Percentiles rank a stretch among this genome's conserved stretches.
Evolutionary conservation across 2,113 vertebrate genomes (phyloP).

Genomic region (Blennius ocellaris): DNA sequence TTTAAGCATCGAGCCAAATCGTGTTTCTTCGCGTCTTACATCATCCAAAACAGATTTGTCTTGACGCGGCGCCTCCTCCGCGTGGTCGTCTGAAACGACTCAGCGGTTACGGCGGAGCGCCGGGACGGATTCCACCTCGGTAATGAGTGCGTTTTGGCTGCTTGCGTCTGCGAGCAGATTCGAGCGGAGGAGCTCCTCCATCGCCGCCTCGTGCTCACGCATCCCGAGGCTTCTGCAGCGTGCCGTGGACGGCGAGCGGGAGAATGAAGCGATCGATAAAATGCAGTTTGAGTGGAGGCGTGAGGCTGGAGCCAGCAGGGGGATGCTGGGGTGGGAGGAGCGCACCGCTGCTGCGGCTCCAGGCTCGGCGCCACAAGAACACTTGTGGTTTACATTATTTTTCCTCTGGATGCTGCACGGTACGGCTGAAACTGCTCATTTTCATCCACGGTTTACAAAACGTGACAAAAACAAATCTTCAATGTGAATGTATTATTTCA

Average conservation of each 20-base stretch:
- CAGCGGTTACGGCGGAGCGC: neutral
- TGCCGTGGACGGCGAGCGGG: conserved; percentile 4
- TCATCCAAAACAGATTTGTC: conserved; percentile 19
- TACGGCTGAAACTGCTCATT: no score
- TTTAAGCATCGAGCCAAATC: conserved; percentile 24
- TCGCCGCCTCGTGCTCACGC: neutral
- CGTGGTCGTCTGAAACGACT: conserved; percentile 2
- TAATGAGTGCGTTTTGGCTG: conserved; percentile 1
- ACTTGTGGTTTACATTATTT: no score
- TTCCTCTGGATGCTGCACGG: no score
- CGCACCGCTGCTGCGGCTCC: no score
- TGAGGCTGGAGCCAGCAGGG: no score
- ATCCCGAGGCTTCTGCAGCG: neutral
- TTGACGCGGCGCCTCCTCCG: neutral
- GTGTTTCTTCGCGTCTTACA: conserved; percentile 8
- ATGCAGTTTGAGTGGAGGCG: neutral
- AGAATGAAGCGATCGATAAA: conserved; percentile 5
- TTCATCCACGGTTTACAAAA: no score
- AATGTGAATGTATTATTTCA: no score
- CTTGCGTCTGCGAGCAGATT: conserved; percentile 34
- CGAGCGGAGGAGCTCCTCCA: conserved; percentile 5
- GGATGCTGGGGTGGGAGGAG: no score
- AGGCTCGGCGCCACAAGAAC: no score
- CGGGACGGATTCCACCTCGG: neutral
- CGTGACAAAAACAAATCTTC: no score